phyloP scores from a whole-genome alignment of 2,797 vertebrate species.

The Siniperca scherzeri region DNA sequence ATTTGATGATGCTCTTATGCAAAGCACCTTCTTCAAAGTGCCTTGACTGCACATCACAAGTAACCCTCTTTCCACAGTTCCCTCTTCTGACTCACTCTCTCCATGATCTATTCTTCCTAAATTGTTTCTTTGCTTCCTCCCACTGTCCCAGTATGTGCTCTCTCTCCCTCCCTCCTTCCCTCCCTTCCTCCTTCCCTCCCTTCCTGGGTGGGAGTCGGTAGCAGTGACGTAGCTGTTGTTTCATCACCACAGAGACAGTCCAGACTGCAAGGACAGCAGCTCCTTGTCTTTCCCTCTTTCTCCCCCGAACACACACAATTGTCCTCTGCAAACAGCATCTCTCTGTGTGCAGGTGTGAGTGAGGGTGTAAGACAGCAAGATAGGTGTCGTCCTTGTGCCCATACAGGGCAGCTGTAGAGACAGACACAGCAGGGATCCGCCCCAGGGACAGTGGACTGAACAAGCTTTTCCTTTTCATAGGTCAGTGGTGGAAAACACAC shows the following conservation, averaged over 20 bases:
- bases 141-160: conserved; percentile 7
- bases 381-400: conserved; percentile 8
- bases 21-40: neutral
- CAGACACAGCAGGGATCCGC: neutral
- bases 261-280: conserved; percentile 35
- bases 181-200: conserved; percentile 18
- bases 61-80: conserved; percentile 8
- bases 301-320: neutral
- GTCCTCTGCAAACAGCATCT: conserved; percentile 11
- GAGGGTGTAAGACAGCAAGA: neutral
- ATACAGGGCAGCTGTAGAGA: conserved; percentile 4
- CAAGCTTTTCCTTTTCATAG: conserved; percentile 64
- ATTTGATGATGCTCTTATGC: neutral
- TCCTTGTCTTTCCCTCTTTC: conserved; percentile 3
- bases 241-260: conserved; percentile 41
- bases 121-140: conserved; percentile 33
- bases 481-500: conserved; percentile 29
- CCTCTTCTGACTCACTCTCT: conserved; percentile 40
- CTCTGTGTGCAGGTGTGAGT: conserved; percentile 25
- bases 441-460: conserved; percentile 35
- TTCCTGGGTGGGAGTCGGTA: conserved; percentile 30
- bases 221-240: conserved; percentile 39
- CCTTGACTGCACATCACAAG: conserved; percentile 4
- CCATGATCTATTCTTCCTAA: conserved; percentile 44
- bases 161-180: conserved; percentile 17